phyloP scores from a whole-genome alignment of 2,888 invertebrate species.

The Anticlea derivata region DNA sequence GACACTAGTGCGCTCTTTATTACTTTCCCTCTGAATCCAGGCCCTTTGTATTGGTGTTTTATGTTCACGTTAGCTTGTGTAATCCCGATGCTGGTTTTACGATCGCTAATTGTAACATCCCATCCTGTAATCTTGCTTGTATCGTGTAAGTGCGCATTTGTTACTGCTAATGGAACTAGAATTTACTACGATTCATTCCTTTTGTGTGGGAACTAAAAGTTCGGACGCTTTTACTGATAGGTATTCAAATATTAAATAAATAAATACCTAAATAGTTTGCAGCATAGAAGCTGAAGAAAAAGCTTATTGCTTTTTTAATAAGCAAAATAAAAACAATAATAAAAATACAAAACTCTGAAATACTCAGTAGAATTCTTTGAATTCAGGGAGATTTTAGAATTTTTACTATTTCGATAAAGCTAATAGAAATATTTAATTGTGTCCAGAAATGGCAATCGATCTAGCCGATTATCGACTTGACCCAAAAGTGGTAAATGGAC shows the following conservation, averaged over 20 bases:
- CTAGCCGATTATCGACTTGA: constrained; percentile 17
- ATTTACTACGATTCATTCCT: not conserved
- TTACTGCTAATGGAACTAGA: constrained; percentile 16
- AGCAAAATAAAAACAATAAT: too few species aligned
- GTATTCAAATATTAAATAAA: too few species aligned
- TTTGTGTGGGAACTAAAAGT: not conserved
- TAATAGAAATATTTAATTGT: not conserved
- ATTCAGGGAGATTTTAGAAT: not conserved
- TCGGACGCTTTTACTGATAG: too few species aligned
- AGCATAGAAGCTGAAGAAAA: too few species aligned
- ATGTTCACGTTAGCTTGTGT: constrained; percentile 53
- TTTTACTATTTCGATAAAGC: not conserved
- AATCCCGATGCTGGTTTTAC: constrained; percentile 40
- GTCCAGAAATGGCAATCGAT: constrained; percentile 5
- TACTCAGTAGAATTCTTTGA: too few species aligned
- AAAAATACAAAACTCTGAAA: too few species aligned
- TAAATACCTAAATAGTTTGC: too few species aligned
- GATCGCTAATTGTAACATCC: constrained; percentile 43
- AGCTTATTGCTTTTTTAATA: too few species aligned
- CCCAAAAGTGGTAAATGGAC: constrained; percentile 14
- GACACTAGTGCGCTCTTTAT: not conserved
- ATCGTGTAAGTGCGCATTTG: constrained; percentile 3
- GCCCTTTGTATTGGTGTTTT: constrained; percentile 58
- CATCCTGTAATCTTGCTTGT: constrained; percentile 13
- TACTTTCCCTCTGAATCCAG: not conserved